Evolutionary conservation across 2,113 vertebrate species (phyloP).

Genomic region (Ictalurus furcatus): DNA sequence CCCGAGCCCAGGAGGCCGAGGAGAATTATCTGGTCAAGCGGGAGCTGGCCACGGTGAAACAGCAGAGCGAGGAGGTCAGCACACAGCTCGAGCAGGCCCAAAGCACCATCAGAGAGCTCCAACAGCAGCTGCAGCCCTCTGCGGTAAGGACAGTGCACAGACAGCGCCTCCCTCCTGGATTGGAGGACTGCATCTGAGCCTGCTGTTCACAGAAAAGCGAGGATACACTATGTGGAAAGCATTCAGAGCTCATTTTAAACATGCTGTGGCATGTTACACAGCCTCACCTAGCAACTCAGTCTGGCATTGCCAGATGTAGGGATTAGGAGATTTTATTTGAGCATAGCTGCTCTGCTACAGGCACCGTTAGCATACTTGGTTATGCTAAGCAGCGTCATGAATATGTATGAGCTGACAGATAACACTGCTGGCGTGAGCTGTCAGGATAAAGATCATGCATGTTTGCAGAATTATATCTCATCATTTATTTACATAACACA

Average conservation of each 20-base stretch:
- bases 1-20: slow-evolving; percentile 98
- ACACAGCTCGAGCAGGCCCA: slow-evolving; percentile 94
- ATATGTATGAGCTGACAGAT: slow-evolving; percentile 50
- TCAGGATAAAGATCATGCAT: slow-evolving; percentile 27
- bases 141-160: slow-evolving; percentile 85
- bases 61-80: slow-evolving; percentile 92
- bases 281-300: slow-evolving; percentile 39
- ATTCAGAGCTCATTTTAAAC: slow-evolving; percentile 3
- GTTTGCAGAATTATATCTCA: slow-evolving; percentile 18
- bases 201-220: neutral
- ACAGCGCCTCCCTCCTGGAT: slow-evolving; percentile 31
- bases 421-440: slow-evolving; percentile 18
- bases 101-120: slow-evolving; percentile 91
- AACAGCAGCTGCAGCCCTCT: slow-evolving; percentile 74
- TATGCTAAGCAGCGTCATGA: slow-evolving; percentile 54
- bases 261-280: neutral
- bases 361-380: slow-evolving; percentile 42
- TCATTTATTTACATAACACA: slow-evolving; percentile 66
- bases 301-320: slow-evolving; percentile 22
- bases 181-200: slow-evolving; percentile 45
- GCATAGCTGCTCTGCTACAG: slow-evolving; percentile 22
- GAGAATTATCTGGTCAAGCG: slow-evolving; percentile 99
- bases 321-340: slow-evolving; percentile 52
- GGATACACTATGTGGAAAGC: neutral
- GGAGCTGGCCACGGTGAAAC: slow-evolving; percentile 97